Conservation (phyloP, 2,113 vertebrate species). For the Periophthalmodon schlosseri region DNA sequence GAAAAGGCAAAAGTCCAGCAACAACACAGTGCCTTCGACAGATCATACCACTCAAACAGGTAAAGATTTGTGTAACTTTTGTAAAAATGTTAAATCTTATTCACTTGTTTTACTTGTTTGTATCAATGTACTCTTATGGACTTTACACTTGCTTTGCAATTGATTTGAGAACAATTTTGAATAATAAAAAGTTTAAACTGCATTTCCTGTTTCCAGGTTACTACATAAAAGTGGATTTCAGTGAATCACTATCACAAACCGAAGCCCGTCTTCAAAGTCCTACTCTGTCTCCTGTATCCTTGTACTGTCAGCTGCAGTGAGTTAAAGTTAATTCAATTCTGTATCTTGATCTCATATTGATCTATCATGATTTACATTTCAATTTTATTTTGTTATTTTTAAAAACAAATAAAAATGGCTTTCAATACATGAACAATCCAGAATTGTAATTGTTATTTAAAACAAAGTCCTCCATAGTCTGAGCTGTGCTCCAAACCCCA, state of each 20-base stretch:
- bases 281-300: slow-evolving; percentile 61
- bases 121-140: not conserved
- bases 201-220: slow-evolving; percentile 56
- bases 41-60: slow-evolving; percentile 72
- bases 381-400: too few relatives aligned
- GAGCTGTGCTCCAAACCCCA: too few relatives aligned
- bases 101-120: not conserved
- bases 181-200: not conserved
- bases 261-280: slow-evolving; percentile 71
- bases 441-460: not conserved
- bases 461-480: not conserved
- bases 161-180: not conserved
- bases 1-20: slow-evolving; percentile 66
- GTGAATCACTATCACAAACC: slow-evolving; percentile 19
- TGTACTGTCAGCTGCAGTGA: slow-evolving; percentile 77
- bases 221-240: slow-evolving; percentile 67
- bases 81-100: not conserved
- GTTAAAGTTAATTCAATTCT: slow-evolving; percentile 19
- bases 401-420: not conserved
- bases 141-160: not conserved
- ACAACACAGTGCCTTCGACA: slow-evolving; percentile 51
- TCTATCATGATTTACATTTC: too few relatives aligned
- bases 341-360: too few relatives aligned
- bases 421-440: not conserved
- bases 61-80: slow-evolving; percentile 16